Evolutionary conservation across 2,888 invertebrate species (phyloP).

Genomic region (Netelia virgata): DNA sequence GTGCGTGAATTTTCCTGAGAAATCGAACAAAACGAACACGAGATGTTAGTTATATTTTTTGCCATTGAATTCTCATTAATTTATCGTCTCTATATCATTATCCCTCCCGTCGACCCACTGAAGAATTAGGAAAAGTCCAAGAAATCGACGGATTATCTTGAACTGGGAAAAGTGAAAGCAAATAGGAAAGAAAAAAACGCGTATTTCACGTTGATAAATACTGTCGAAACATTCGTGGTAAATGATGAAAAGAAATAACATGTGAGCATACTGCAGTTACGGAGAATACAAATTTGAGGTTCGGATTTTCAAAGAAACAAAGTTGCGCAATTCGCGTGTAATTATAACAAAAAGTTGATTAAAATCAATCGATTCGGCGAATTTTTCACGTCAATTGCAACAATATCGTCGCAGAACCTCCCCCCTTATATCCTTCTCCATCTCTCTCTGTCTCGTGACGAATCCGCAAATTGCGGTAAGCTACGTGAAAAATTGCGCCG

Average conservation of each 20-base stretch:
- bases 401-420: conserved; percentile 29
- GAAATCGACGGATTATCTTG: background rate
- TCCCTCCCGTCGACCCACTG: background rate
- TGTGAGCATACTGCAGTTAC: background rate
- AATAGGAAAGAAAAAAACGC: conserved; percentile 2
- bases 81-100: background rate
- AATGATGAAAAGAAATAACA: background rate
- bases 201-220: conserved; percentile 5
- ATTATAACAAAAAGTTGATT: conserved; percentile 23
- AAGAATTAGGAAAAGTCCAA: background rate
- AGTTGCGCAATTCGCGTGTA: conserved; percentile 7
- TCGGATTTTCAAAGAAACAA: conserved; percentile 15
- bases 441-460: background rate
- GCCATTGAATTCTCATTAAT: background rate
- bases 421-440: background rate
- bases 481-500: conserved; percentile 4
- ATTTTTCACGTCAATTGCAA: conserved; percentile 23
- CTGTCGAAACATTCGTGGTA: background rate
- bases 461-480: conserved; percentile 26
- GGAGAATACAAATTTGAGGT: conserved; percentile 39
- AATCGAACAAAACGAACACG: too few relatives aligned
- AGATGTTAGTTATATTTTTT: too few relatives aligned
- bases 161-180: background rate
- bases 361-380: conserved; percentile 15
- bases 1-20: too few relatives aligned